Conservation (phyloP, 2,888 invertebrate species). For the Blera fallax region DNA sequence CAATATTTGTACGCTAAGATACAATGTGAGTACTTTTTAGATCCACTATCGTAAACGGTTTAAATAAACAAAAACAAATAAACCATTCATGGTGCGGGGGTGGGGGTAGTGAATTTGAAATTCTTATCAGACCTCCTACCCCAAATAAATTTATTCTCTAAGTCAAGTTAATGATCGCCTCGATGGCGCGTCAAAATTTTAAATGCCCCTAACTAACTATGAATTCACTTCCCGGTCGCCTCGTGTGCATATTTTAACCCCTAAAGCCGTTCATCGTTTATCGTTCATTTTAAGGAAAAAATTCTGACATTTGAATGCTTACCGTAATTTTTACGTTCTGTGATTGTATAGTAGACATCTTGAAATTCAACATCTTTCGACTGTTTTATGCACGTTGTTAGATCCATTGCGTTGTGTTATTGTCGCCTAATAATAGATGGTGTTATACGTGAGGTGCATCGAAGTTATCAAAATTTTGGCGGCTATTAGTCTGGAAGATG, state of each 20-base stretch:
- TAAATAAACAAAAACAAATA: conserved; percentile 38
- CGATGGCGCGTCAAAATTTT: not conserved
- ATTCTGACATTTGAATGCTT: conserved; percentile 74
- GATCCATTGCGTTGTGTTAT: conserved; percentile 72
- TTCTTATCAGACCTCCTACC: conserved; percentile 21
- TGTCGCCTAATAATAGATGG: conserved; percentile 52
- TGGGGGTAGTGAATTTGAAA: conserved; percentile 36
- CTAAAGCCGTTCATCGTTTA: not conserved
- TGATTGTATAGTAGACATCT: conserved; percentile 80
- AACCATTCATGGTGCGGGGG: not conserved
- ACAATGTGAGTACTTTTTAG: not conserved
- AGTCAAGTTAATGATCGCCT: not conserved
- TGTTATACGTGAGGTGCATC: conserved; percentile 58
- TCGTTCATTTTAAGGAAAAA: not conserved
- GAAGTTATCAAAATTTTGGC: conserved; percentile 39
- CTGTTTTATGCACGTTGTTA: conserved; percentile 73
- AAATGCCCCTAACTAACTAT: not conserved
- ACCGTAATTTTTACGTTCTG: conserved; percentile 78
- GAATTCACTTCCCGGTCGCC: conserved; percentile 9
- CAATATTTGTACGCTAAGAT: not conserved
- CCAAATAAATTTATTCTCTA: not conserved
- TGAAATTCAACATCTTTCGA: conserved; percentile 81
- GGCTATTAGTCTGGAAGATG: conserved; percentile 44
- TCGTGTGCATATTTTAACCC: conserved; percentile 27
- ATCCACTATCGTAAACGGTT: conserved; percentile 2